Evolutionary conservation across 2,113 vertebrate genomes (phyloP).

Genomic region (Scolopax mira): DNA sequence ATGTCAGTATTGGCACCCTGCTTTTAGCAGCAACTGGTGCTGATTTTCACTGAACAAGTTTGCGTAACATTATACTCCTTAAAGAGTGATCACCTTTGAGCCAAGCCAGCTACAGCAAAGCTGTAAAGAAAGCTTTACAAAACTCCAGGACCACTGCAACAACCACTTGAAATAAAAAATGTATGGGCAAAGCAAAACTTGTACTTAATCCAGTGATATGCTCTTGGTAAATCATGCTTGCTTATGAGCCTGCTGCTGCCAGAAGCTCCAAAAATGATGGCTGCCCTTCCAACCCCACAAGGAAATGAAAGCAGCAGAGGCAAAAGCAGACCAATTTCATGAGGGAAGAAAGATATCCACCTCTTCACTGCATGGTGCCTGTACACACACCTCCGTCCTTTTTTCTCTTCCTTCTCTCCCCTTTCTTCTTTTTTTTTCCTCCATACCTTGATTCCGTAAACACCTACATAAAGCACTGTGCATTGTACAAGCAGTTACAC

Average conservation of each 20-base stretch:
- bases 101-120: not conserved
- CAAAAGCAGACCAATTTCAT: not conserved
- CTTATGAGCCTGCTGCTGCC: not conserved
- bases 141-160: not conserved
- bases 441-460: not conserved
- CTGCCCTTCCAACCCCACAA: not conserved
- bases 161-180: not conserved
- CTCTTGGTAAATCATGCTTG: not conserved
- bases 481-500: not conserved
- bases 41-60: not conserved
- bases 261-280: not conserved
- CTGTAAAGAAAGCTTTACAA: not conserved
- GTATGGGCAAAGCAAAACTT: not conserved
- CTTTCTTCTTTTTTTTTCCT: not conserved
- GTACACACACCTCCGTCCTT: not conserved
- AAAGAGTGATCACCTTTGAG: not conserved
- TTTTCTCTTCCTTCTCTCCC: not conserved
- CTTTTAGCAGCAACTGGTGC: not conserved
- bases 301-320: not conserved
- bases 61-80: fast-evolving
- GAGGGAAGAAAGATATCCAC: fast-evolving
- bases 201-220: fast-evolving
- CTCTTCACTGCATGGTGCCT: not conserved
- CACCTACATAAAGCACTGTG: not conserved
- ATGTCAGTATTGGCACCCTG: not conserved